phyloP scores from a whole-genome alignment of 1,140 invertebrate genomes.

The Drosophila novamexicana region DNA sequence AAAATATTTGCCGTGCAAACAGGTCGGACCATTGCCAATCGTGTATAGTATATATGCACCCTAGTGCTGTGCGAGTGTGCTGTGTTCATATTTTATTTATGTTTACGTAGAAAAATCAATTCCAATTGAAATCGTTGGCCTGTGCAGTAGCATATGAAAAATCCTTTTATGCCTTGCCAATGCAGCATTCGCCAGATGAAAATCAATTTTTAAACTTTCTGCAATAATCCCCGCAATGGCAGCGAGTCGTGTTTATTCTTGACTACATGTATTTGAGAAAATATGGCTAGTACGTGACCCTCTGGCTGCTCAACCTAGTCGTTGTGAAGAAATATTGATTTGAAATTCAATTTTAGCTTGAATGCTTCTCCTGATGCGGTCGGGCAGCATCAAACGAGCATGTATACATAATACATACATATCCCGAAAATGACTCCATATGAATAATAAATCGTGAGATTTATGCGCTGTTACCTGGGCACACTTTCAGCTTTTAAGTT shows the following conservation, averaged over 20 bases:
- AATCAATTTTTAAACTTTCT: conserved; percentile 76
- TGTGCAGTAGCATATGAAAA: conserved; percentile 53
- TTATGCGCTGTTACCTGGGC: conserved; percentile 58
- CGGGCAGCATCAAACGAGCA: conserved; percentile 16
- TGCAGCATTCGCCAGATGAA: conserved; percentile 63
- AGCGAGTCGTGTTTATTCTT: conserved; percentile 52
- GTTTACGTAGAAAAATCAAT: conserved; percentile 80
- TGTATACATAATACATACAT: conserved; percentile 18
- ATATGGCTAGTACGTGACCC: conserved; percentile 70
- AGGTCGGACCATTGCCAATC: neutral
- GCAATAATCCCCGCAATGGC: conserved; percentile 51
- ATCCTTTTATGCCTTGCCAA: conserved; percentile 68
- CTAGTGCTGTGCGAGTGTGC: conserved; percentile 11
- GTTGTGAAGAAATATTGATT: conserved; percentile 52
- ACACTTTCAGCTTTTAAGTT: conserved; percentile 63
- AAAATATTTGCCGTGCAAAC: conserved; percentile 73
- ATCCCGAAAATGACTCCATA: conserved; percentile 65
- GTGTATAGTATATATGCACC: conserved; percentile 6
- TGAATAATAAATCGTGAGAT: conserved; percentile 80
- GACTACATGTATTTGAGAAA: conserved; percentile 79
- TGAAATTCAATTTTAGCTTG: conserved; percentile 52
- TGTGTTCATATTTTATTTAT: conserved; percentile 81
- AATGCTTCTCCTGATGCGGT: conserved; percentile 25
- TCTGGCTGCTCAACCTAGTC: conserved; percentile 12
- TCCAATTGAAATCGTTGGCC: conserved; percentile 58